Base-by-base conservation (phyloP, 2,797 vertebrate species). In the Psittacula derbiana region DNA sequence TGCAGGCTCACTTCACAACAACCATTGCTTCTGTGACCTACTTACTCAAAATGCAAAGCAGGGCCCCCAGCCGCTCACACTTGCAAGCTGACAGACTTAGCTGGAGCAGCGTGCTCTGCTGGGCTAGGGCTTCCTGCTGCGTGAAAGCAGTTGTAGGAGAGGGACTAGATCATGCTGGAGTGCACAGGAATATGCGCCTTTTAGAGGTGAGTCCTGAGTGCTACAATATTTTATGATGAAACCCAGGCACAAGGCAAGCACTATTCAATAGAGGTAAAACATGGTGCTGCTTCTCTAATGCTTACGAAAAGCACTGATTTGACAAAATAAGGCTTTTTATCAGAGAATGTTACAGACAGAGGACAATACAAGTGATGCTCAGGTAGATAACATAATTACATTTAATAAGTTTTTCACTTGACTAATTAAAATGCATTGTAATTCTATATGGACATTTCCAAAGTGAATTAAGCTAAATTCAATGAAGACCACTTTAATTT, bases 211-310 rank as follows among this genome's bases (percentile, higher is more conserved):
- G 33, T n/a, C 33, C 49, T 14, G 12, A 49, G 31, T 1, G 4
- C 33, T 19, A 8, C 52, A 30, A 0, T 5, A 30, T n/a, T 38
- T 53, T 24, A 21, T 0, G 0, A 33, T 23, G 66, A 64, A n/a
- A 20, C 28, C n/a, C 27, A 52, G 47, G 31, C 38, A 27, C 0
- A 0, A 65, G 40, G 44, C 18, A 65, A 80, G 31, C 20, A 5
- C 41, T 53, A 9, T 3, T 78, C 40, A 23, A 19, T 6, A 41
- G 18, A 64, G 21, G 10, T 50, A 58, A 67, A 90, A 70, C 16
- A 10, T 0, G 2, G 0, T 50, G 23, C 53, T 72, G 44, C 50
- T 81, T 47, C 73, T 58, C 36, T 47, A 19, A 50, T 6, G 50
- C 24, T 69, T 25, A 30, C 8, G 79, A 50, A 74, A 93, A 75